Conservation (phyloP, 2,113 vertebrate species). For the Sphyrna mokarran region DNA sequence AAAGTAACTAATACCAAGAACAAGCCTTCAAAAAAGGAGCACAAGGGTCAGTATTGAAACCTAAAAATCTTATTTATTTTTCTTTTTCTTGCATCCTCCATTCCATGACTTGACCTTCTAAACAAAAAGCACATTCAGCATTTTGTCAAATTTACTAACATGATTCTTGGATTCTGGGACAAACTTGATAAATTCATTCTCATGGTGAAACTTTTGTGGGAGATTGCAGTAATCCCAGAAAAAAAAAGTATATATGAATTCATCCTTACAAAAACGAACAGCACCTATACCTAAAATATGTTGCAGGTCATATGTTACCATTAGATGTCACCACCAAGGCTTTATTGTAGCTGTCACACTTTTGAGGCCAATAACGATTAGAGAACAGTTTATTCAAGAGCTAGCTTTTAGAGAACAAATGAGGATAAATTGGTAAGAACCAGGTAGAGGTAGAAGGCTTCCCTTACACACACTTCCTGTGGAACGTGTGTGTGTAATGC, state of each 20-base stretch:
- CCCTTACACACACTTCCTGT: not conserved
- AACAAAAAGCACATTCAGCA: not conserved
- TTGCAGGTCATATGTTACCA: not conserved
- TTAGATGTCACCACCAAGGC: not conserved
- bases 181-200: not conserved
- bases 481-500: not conserved
- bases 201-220: not conserved
- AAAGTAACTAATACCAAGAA: conserved; percentile 61
- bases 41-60: conserved; percentile 53
- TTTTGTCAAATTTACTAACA: not conserved
- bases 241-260: not conserved
- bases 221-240: not conserved
- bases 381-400: not conserved
- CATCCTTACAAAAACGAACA: no score
- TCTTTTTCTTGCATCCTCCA: not conserved
- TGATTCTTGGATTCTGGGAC: not conserved
- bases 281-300: not conserved
- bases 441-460: not conserved
- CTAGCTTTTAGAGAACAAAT: not conserved
- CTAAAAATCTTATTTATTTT: not conserved
- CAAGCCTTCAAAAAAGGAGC: conserved; percentile 63
- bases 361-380: not conserved
- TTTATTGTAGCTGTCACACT: not conserved
- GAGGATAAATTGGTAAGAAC: not conserved
- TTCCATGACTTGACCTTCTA: not conserved